Base-by-base conservation (phyloP, 2,113 vertebrate species). In the Hypomesus transpacificus region DNA sequence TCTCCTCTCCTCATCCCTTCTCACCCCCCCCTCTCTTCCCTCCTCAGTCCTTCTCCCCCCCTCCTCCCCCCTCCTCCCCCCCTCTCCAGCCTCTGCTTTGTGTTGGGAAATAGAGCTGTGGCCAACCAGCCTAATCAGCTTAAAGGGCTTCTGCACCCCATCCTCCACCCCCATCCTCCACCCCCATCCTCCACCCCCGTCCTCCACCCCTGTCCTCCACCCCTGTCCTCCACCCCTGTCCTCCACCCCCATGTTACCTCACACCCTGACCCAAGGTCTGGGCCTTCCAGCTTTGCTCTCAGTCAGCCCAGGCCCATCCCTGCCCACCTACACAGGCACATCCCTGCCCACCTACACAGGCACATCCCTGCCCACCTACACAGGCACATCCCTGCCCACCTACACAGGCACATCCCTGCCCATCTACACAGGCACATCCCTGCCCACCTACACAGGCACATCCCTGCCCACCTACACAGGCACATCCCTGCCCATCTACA, bases 51-150 rank as follows among this genome's bases (percentile, higher is more conserved):
- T 6, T 51, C 39, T 11, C 14, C 21, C 16, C 9, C 17, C 26
- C 66, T n/a, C n/a, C 21, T 34, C 31, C 16, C 22, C 22, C 3
- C 24, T 58, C 2, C 31, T 21, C 14, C 28, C 90, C 91, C 92
- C 88, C 92, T 92, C 93, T 90, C 87, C 91, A 89, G 85, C 89
- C 89, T 90, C 91, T 90, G 91, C 91, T 93, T 94, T 94, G 92
- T 95, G 91, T 93, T 91, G 92, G 92, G 63, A 50, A 94, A 94
- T 92, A 94, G 93, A 94, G 93, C 92, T 93, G 90, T 94, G 91
- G 90, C 87, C 87, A 90, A 89, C 90, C 80, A 88, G 87, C 87
- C 88, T 93, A 94, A 94, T 94, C 94, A 93, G 93, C 93, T 95
- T 94, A 94, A 88, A 89, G 92, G 86, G 87, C 91, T 93, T 92